These are phyloP conservation scores for Tolypeutes matacus DNA, from an alignment of 2,797 vertebrate species.

Conservation along the genomic window DNA sequence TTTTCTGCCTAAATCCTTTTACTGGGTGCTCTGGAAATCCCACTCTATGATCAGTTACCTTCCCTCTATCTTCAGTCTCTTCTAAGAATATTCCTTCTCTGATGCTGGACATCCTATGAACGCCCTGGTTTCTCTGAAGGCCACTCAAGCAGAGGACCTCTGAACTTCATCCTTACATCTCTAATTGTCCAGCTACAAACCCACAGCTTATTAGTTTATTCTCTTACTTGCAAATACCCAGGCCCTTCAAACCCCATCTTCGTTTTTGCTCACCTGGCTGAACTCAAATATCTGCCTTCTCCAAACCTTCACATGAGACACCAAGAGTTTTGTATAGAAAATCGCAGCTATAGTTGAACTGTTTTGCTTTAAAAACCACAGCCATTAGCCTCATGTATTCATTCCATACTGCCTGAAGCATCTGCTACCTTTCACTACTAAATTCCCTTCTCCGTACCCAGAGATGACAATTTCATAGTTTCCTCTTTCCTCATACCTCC, in stretches of 20 bases:
- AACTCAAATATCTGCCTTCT: not conserved
- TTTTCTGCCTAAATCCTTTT: not conserved
- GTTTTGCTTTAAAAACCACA: slow-evolving; percentile 49
- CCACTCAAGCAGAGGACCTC: not conserved
- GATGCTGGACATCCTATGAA: not conserved
- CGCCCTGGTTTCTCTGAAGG: not conserved
- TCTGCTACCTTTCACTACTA: not conserved
- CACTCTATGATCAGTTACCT: not conserved
- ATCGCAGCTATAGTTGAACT: not conserved
- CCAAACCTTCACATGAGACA: not conserved
- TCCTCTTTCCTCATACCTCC: not conserved
- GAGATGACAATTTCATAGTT: not conserved
- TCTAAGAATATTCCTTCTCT: not conserved
- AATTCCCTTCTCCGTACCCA: not conserved
- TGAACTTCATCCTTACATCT: not conserved
- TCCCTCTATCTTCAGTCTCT: not conserved
- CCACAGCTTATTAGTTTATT: not conserved
- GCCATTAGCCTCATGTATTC: not conserved
- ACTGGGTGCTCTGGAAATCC: not conserved
- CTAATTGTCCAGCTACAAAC: not conserved
- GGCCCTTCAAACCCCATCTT: not conserved
- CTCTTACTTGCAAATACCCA: not conserved
- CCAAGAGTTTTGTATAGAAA: not conserved
- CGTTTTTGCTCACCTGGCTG: not conserved
- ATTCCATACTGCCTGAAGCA: not conserved